phyloP scores from a whole-genome alignment of 2,113 vertebrate species.

The Ceuthmochares aereus region DNA sequence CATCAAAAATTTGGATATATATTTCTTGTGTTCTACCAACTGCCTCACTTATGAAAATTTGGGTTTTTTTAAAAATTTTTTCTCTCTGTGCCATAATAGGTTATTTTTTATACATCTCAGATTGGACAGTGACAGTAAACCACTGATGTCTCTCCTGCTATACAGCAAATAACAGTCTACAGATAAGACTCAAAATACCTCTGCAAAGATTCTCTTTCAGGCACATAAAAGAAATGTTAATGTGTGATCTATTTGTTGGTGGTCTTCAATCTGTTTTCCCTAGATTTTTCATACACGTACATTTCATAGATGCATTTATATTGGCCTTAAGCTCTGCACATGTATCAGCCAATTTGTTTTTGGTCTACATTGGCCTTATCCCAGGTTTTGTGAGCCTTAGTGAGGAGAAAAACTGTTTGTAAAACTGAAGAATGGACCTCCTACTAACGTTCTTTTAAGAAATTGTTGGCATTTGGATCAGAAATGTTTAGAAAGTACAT shows the following conservation, averaged over 20 bases:
- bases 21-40: neutral
- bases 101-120: neutral
- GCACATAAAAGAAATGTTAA: neutral
- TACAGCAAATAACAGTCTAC: neutral
- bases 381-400: constrained; percentile 20
- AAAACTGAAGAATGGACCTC: constrained; percentile 27
- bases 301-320: constrained; percentile 32
- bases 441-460: constrained; percentile 36
- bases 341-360: neutral
- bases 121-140: neutral
- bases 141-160: neutral
- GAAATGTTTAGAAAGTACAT: neutral
- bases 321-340: constrained; percentile 11
- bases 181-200: neutral
- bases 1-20: neutral
- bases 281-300: neutral
- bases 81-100: neutral
- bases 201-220: neutral
- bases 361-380: constrained; percentile 40
- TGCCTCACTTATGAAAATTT: neutral
- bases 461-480: neutral
- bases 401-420: constrained; percentile 30
- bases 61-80: neutral
- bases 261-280: constrained; percentile 27
- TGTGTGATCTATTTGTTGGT: constrained; percentile 36